Evolutionary conservation across 2,113 vertebrate species (phyloP).

Genomic region (Aythya baeri): DNA sequence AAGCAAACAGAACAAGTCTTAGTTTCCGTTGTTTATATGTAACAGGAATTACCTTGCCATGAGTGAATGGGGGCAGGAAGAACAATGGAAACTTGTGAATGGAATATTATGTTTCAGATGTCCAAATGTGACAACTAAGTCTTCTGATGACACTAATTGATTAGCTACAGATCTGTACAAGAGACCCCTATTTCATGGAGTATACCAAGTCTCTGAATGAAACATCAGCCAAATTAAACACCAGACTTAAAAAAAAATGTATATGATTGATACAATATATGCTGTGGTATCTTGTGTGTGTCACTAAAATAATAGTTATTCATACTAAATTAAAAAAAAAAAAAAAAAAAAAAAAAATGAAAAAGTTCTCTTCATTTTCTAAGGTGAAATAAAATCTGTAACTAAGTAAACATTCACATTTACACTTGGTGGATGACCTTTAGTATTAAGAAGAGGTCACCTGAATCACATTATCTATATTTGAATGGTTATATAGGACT

Average conservation of each 20-base stretch:
- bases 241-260: neutral
- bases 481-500: conserved; percentile 58
- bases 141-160: neutral
- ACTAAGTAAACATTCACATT: conserved; percentile 53
- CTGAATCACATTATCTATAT: conserved; percentile 46
- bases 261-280: neutral
- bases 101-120: neutral
- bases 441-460: conserved; percentile 47
- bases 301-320: neutral
- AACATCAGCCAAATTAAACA: neutral
- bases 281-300: neutral
- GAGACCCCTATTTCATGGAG: neutral
- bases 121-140: neutral
- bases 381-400: neutral
- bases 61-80: neutral
- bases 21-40: neutral
- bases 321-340: neutral
- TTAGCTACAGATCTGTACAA: neutral
- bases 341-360: too few species aligned
- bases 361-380: neutral
- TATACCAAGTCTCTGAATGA: neutral
- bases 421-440: conserved; percentile 48
- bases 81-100: neutral
- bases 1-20: neutral
- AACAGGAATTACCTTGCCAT: neutral